phyloP scores from a whole-genome alignment of 2,888 invertebrate genomes.

The Magallana nippona region DNA sequence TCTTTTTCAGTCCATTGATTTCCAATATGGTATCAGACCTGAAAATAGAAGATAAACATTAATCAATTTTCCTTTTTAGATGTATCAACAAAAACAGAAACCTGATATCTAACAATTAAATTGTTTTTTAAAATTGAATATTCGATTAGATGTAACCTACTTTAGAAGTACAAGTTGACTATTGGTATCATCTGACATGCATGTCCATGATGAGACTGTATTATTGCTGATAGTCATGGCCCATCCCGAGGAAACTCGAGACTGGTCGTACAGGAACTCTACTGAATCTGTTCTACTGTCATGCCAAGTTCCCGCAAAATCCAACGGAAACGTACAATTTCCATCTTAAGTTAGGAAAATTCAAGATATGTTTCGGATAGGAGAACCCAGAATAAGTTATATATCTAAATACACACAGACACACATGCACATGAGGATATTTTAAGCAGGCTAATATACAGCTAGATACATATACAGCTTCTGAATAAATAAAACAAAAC shows the following conservation, averaged over 20 bases:
- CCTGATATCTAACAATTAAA: too few species aligned
- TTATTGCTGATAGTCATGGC: not conserved
- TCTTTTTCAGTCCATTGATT: constrained; percentile 5
- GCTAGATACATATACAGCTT: not conserved
- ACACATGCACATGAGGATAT: not conserved
- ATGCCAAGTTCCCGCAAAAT: constrained; percentile 41
- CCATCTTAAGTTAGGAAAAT: constrained; percentile 36
- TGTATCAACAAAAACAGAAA: too few species aligned
- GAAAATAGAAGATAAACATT: not conserved
- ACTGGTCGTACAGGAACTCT: not conserved
- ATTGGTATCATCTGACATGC: not conserved
- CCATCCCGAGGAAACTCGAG: constrained; percentile 25
- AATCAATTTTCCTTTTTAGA: too few species aligned
- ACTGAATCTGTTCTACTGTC: constrained; percentile 39
- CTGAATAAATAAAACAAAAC: not conserved
- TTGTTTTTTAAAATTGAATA: not conserved
- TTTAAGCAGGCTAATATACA: not conserved
- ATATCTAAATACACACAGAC: not conserved
- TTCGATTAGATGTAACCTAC: not conserved
- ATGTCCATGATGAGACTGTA: constrained; percentile 33
- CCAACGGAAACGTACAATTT: constrained; percentile 34
- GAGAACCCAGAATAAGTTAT: not conserved
- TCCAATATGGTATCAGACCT: constrained; percentile 35
- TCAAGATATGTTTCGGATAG: not conserved
- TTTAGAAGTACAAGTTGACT: constrained; percentile 32